Conservation (phyloP, 1,140 invertebrate species). For the Hyposmocoma kahamanoa region DNA sequence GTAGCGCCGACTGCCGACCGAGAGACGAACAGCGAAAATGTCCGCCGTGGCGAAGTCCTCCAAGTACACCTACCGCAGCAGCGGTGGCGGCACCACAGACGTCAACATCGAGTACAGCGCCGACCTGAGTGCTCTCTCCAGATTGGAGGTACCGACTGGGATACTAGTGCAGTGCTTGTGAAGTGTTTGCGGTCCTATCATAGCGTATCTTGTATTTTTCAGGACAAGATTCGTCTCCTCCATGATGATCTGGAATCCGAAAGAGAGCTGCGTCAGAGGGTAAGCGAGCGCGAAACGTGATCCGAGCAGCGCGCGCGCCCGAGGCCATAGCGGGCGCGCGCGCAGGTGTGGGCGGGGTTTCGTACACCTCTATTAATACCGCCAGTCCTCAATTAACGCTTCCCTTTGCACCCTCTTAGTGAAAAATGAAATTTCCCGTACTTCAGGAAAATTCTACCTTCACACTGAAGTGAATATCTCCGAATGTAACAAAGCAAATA, state of each 20-base stretch:
- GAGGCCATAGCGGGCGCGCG: slow-evolving; percentile 60
- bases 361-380: slow-evolving; percentile 62
- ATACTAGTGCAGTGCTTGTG: slow-evolving; percentile 32
- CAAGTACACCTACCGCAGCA: slow-evolving; percentile 91
- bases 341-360: slow-evolving; percentile 53
- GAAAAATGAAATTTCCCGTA: too few relatives aligned
- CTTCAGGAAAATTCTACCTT: too few relatives aligned
- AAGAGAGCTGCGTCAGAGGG: slow-evolving; percentile 96
- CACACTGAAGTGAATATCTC: too few relatives aligned
- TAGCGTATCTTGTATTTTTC: slow-evolving; percentile 74
- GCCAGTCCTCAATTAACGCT: slow-evolving; percentile 32
- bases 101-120: slow-evolving; percentile 95
- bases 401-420: slow-evolving; percentile 28
- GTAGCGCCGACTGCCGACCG: slow-evolving; percentile 69
- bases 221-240: slow-evolving; percentile 98
- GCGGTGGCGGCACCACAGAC: slow-evolving; percentile 86
- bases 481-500: too few relatives aligned
- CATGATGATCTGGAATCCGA: slow-evolving; percentile 98
- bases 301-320: slow-evolving; percentile 28
- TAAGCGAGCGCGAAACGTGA: slow-evolving; percentile 78
- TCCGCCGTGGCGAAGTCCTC: slow-evolving; percentile 87
- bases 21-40: slow-evolving; percentile 76
- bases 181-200: slow-evolving; percentile 64
- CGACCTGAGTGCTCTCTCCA: slow-evolving; percentile 92
- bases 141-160: slow-evolving; percentile 88